Base-by-base conservation (phyloP, 2,888 invertebrate species). In the Ophion costatus region DNA sequence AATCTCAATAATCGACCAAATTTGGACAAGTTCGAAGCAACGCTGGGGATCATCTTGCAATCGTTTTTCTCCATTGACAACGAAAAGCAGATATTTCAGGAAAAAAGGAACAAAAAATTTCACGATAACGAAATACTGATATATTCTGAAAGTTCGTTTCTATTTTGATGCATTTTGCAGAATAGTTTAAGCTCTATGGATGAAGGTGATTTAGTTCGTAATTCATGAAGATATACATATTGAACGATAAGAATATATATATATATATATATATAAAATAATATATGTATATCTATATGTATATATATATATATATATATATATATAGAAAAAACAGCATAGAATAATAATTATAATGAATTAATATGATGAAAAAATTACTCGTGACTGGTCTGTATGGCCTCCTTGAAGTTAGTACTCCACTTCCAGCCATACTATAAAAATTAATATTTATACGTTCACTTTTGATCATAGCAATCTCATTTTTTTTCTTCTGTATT, bases 401-500 rank as follows among this genome's bases (percentile, higher is more conserved):
- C 98, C 96, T 98, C 97, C 97, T 97, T 97, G 98, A 98, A 98
- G 97, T 98, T 97, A 95, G 97, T 96, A 96, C 98, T 98, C 97
- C 97, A 97, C 96, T 97, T 97, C 98, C 98, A 98, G 96, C 97
- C 97, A 96, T 96, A 97, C 97, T 97, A 95, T 92, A 95, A 94
- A 94, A 94, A 94, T 94, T 94, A 92, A 93, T 94, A 94, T 90
- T 88, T 59, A 80, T 74, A 91, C 88, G 85, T 91, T 92, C 90
- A 92, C 90, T 91, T 89, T 90, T 87, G 74, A 84, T 78, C 76
- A 86, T 84, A 83, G 66, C 66, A 24, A 70, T 29, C 67, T 82
- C 67, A 76, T 66, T 69, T 74, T 71, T 82, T 38, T 59, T 76
- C 33, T 51, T 24, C 42, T 71, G 1, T 69, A 17, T 63, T 64